Percentiles rank a stretch among this genome's conserved stretches.
phyloP scores from a whole-genome alignment of 30 jellyfish, hydroid and myxozoan genomes.

The Aurelia sp. region DNA sequence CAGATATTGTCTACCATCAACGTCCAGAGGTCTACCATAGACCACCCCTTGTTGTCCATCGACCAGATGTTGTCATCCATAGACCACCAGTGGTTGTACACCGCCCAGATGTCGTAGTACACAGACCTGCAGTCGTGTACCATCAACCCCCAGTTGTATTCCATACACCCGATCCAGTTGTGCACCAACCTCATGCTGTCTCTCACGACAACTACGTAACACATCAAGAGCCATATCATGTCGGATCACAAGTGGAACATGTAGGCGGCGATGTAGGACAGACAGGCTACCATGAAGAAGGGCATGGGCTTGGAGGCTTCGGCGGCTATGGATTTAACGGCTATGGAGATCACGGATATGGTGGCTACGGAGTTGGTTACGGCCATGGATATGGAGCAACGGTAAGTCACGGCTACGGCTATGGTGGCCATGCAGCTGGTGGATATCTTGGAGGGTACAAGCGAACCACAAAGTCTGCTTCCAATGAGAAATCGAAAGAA shows the following conservation, averaged over 20 bases:
- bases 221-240: conserved; percentile 75
- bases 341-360: conserved; percentile 34
- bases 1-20: conserved; percentile 81
- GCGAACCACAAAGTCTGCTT: conserved; percentile 11
- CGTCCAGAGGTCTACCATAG: conserved; percentile 84
- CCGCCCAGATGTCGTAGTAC: conserved; percentile 87
- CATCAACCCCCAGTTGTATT: conserved; percentile 92
- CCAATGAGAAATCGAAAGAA: neutral
- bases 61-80: conserved; percentile 84
- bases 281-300: conserved; percentile 38
- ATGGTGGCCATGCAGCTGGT: neutral
- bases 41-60: conserved; percentile 73
- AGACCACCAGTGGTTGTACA: conserved; percentile 81
- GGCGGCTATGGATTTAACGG: conserved; percentile 12
- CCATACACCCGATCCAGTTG: conserved; percentile 87
- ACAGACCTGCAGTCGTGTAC: conserved; percentile 71
- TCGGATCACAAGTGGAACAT: conserved; percentile 67
- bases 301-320: conserved; percentile 17
- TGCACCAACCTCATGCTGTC: conserved; percentile 77
- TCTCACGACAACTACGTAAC: conserved; percentile 90
- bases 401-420: conserved; percentile 26
- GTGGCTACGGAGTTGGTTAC: conserved; percentile 12
- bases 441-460: conserved; percentile 28
- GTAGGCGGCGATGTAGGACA: conserved; percentile 64
- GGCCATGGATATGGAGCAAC: conserved; percentile 36